These are phyloP conservation scores for Triops longicaudatus DNA, from an alignment of 1,140 invertebrate genomes.

Conservation along the genomic window DNA sequence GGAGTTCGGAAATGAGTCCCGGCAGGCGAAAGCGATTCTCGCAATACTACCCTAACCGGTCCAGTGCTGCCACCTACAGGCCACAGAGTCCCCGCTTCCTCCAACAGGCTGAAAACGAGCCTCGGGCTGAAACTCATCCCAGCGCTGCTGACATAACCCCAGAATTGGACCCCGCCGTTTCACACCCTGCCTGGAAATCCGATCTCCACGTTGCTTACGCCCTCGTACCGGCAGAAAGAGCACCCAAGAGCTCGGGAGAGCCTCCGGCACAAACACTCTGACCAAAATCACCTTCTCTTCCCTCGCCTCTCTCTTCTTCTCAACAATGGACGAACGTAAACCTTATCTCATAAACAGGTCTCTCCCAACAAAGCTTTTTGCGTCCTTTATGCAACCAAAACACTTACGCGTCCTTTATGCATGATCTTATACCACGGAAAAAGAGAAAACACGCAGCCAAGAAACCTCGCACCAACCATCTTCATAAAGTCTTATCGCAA, in stretches of 20 bases:
- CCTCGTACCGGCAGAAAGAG: not conserved
- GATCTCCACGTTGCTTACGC: not conserved
- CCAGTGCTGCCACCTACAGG: not conserved
- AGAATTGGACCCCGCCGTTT: no score
- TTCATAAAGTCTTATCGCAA: no score
- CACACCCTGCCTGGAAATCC: not conserved
- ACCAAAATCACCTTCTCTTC: not conserved
- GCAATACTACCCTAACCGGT: not conserved
- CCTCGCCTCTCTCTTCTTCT: not conserved
- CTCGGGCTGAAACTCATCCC: no score
- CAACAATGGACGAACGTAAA: no score
- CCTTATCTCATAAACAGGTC: no score
- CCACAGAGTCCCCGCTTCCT: not conserved
- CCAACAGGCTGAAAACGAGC: not conserved
- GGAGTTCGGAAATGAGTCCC: conserved; percentile 36
- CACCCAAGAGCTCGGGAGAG: not conserved
- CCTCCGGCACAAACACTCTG: not conserved
- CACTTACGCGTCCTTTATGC: no score
- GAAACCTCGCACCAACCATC: no score
- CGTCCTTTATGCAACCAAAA: no score
- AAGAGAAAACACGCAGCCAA: no score
- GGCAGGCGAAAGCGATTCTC: conserved; percentile 35
- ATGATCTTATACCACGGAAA: no score
- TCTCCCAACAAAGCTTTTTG: no score
- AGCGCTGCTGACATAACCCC: no score